Conservation (phyloP, 2,888 invertebrate genomes). For the Eilema sororculum region DNA sequence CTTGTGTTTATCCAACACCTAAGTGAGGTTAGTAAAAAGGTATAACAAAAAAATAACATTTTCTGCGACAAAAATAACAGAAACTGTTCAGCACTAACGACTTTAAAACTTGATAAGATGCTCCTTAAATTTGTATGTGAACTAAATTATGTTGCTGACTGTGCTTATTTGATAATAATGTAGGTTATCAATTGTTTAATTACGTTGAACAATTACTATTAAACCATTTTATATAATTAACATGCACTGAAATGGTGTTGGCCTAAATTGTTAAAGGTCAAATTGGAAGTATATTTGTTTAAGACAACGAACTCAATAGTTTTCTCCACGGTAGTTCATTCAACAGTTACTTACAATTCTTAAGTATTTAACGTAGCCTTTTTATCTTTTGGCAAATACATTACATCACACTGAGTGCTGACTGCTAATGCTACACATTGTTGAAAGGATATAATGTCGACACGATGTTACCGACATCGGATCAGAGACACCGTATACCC, state of each 20-base stretch:
- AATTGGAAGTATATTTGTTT: neutral
- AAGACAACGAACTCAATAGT: neutral
- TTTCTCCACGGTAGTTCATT: neutral
- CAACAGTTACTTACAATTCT: neutral
- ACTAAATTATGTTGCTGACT: slow-evolving; percentile 3
- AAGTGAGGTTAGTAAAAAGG: too few species aligned
- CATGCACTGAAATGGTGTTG: neutral
- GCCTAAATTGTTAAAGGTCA: neutral
- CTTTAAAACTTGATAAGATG: neutral
- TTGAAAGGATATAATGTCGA: too few species aligned
- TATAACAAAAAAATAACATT: neutral
- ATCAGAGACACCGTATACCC: too few species aligned
- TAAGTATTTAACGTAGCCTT: too few species aligned
- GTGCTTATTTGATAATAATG: slow-evolving; percentile 8
- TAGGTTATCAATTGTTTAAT: slow-evolving; percentile 11
- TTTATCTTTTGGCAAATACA: too few species aligned
- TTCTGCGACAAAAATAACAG: neutral
- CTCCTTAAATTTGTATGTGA: slow-evolving; percentile 3
- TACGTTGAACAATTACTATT: neutral
- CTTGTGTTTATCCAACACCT: too few species aligned
- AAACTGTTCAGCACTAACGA: neutral
- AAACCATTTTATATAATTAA: neutral
- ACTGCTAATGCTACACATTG: too few species aligned
- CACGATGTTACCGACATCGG: too few species aligned
- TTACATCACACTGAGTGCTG: too few species aligned